Evolutionary conservation across 2,113 vertebrate genomes (phyloP).

Genomic region (Sinocyclocheilus anophthalmus): DNA sequence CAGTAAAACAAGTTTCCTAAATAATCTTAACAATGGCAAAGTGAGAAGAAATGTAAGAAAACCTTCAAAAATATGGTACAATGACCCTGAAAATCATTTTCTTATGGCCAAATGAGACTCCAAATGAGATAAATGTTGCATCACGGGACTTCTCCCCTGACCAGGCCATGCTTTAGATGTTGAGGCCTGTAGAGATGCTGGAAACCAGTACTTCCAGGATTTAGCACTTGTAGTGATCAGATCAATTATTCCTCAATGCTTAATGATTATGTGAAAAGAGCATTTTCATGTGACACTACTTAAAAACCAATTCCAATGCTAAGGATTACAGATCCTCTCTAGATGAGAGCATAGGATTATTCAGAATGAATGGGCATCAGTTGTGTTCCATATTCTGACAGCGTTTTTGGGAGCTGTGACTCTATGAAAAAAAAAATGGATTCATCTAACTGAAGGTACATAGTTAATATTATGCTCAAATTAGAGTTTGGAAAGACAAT

Average conservation of each 20-base stretch:
- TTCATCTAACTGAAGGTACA: neutral
- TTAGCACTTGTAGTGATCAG: neutral
- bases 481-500: neutral
- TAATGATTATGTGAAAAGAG: neutral
- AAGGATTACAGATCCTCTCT: neutral
- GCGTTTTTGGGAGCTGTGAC: too few species aligned
- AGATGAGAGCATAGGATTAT: neutral
- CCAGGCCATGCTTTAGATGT: neutral
- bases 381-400: neutral
- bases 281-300: neutral
- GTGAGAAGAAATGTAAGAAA: neutral
- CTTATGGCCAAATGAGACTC: neutral
- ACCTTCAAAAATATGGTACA: neutral
- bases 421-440: neutral
- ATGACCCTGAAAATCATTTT: neutral
- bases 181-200: neutral
- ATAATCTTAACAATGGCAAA: neutral
- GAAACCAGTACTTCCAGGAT: neutral
- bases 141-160: too few species aligned
- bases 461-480: too few species aligned
- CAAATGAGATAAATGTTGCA: neutral
- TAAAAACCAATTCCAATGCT: neutral
- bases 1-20: neutral
- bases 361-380: neutral
- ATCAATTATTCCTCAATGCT: neutral